A percentile compares a stretch with the other conserved stretches of the same genome.
These are phyloP conservation scores for Pharmacophagus antenor DNA, from an alignment of 2,888 invertebrate genomes.

Conservation along the genomic window DNA sequence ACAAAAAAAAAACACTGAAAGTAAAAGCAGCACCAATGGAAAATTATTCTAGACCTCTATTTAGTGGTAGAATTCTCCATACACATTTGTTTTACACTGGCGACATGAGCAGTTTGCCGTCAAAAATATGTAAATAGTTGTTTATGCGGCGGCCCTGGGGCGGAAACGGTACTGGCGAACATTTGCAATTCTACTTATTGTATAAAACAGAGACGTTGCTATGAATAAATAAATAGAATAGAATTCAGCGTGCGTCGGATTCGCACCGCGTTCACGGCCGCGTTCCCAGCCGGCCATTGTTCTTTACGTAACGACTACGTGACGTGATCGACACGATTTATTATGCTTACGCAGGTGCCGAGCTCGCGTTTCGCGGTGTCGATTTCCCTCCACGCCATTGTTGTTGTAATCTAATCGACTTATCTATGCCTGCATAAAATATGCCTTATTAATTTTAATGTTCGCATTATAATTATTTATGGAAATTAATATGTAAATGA, in stretches of 20 bases:
- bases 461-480: conserved; percentile 35
- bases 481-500: not conserved
- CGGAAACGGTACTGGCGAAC: conserved; percentile 67
- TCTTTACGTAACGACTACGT: conserved; percentile 70
- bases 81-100: conserved; percentile 38
- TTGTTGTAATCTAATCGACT: conserved; percentile 51
- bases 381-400: conserved; percentile 62
- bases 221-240: conserved; percentile 63
- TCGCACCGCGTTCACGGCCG: conserved; percentile 68
- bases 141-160: conserved; percentile 53
- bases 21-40: no score
- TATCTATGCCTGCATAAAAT: conserved; percentile 38
- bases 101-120: conserved; percentile 39
- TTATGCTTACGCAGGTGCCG: conserved; percentile 60
- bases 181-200: conserved; percentile 65
- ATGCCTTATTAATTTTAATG: conserved; percentile 32
- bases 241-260: conserved; percentile 42
- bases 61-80: no score
- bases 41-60: no score
- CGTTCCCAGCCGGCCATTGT: conserved; percentile 73
- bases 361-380: conserved; percentile 55
- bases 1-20: not conserved
- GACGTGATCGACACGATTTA: conserved; percentile 46
- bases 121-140: conserved; percentile 65
- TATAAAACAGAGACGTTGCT: conserved; percentile 60